Conservation (phyloP, 1,140 invertebrate genomes). For the Cyrtorhinus lividipennis region DNA sequence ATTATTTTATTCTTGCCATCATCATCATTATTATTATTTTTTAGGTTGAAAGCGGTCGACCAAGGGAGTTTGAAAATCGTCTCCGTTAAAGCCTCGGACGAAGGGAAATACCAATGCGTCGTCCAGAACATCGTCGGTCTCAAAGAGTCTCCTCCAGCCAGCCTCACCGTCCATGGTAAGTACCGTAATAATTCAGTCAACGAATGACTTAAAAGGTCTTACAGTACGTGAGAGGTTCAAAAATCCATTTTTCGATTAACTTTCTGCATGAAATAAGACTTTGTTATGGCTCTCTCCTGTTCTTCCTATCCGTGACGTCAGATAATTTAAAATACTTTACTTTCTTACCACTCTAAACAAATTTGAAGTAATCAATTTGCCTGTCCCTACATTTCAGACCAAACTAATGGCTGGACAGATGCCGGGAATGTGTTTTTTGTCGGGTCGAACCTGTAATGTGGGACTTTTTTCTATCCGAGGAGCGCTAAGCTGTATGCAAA, state of each 20-base stretch:
- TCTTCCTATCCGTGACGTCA: no score
- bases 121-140: constrained; percentile 75
- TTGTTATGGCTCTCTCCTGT: background rate
- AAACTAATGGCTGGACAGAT: no score
- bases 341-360: no score
- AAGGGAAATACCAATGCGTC: constrained; percentile 70
- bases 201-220: background rate
- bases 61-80: constrained; percentile 70
- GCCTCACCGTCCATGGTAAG: constrained; percentile 68
- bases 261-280: background rate
- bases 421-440: no score
- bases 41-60: constrained; percentile 59
- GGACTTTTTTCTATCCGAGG: no score
- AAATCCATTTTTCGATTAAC: background rate
- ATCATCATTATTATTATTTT: constrained; percentile 16
- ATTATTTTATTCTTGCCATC: constrained; percentile 23
- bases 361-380: no score
- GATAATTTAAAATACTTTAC: no score
- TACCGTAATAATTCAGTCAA: constrained; percentile 17
- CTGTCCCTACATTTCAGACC: no score
- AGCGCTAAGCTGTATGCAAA: no score
- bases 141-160: constrained; percentile 57
- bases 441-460: no score
- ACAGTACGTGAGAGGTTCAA: background rate
- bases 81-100: constrained; percentile 63